phyloP scores from a whole-genome alignment of 2,888 invertebrate species.

The Pogonocherus hispidulus region DNA sequence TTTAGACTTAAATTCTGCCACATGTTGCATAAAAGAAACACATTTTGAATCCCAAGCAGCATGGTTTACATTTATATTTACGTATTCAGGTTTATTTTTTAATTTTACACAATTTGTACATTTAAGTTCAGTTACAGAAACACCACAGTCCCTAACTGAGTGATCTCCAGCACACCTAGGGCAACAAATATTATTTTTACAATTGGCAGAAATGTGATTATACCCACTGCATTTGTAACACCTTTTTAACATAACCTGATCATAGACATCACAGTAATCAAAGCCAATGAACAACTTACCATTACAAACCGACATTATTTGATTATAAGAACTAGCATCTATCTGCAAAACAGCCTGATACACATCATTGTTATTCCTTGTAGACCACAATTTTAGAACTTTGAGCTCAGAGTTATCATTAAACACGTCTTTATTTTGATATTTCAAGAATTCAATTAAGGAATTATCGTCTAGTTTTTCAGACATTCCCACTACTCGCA shows the following conservation, averaged over 20 bases:
- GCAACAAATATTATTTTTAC: background rate
- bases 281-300: background rate
- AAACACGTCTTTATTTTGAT: background rate
- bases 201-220: background rate
- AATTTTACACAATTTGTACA: no score
- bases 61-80: no score
- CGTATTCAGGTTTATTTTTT: no score
- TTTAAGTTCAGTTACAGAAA: no score
- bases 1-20: no score
- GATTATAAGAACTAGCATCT: background rate
- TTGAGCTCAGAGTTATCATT: no score
- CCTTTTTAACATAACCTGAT: background rate
- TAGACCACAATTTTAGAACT: background rate
- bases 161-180: background rate
- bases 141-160: no score
- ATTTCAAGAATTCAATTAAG: background rate
- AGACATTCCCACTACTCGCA: no score
- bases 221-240: background rate
- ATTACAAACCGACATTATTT: background rate
- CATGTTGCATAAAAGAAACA: no score
- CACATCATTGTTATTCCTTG: background rate
- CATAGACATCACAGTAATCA: background rate
- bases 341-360: background rate
- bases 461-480: background rate
- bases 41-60: no score